Base-by-base conservation (phyloP, 2,888 invertebrate species). In the Conchocele bisecta region DNA sequence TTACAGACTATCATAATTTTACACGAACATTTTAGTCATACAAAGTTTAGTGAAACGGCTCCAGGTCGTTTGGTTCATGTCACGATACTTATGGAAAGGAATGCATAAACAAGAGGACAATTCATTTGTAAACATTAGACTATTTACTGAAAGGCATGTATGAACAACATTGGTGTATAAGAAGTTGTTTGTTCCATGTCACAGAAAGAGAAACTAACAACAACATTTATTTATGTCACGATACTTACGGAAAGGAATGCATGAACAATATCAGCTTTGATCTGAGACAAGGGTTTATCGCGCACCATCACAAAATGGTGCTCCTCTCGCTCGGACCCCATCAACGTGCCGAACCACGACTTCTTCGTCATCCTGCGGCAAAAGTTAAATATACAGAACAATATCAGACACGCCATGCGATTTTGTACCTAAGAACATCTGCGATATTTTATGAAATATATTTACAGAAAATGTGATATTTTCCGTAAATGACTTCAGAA, bases 331-430 rank as follows among this genome's bases (percentile, higher is more conserved):
- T 97, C 90, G 44, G 86, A 84, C 11, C 98, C 96, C 92, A 99
- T 96, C 81, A 99, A 93, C 82, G 97, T 97, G 13, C 99, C 99
- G 92, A 99, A 99, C 99, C 99, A 99, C 0, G 99, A 99, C 80
- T 97, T 95, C 92, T 99, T 99, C 42, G 98, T 98, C 84, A 91
- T 84, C 75, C 90, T 91, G 63, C 39, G 79, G 65, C 15, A 64
- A 37, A 44, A n/a, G n/a, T n/a, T n/a, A n/a, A n/a, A n/a, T n/a
- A n/a, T n/a, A n/a, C n/a, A n/a, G n/a, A n/a, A n/a, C n/a, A n/a
- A n/a, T n/a, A n/a, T n/a, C n/a, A n/a, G n/a, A n/a, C n/a, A n/a
- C n/a, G n/a, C n/a, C n/a, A n/a, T n/a, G n/a, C n/a, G n/a, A n/a
- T n/a, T n/a, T n/a, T n/a, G n/a, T n/a, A n/a, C n/a, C n/a, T n/a